Conservation (phyloP, 2,888 invertebrate species). For the Leptinotarsa rubiginosa region DNA sequence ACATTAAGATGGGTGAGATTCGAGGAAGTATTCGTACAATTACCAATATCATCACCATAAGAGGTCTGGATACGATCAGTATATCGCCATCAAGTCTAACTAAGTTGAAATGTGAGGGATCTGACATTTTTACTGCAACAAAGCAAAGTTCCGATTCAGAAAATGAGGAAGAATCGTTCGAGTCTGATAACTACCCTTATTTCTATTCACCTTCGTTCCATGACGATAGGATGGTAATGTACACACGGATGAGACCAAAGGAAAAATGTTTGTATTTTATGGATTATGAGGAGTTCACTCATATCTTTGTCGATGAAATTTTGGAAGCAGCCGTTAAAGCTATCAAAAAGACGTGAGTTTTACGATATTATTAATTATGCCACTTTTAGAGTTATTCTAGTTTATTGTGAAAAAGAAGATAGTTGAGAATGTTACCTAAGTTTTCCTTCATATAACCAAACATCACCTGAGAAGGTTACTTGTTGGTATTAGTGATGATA, state of each 20-base stretch:
- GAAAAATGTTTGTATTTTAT: constrained; percentile 5
- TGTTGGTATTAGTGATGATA: neutral
- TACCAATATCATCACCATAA: constrained; percentile 16
- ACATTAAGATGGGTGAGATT: neutral
- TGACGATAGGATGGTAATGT: neutral
- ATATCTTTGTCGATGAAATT: constrained; percentile 33
- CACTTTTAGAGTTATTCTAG: neutral
- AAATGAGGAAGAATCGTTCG: neutral
- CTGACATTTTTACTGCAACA: neutral
- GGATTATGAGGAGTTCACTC: constrained; percentile 27
- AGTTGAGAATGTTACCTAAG: too few relatives aligned
- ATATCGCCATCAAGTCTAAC: neutral
- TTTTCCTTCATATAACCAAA: too few relatives aligned
- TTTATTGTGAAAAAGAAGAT: neutral
- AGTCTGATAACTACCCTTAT: neutral
- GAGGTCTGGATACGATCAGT: constrained; percentile 18
- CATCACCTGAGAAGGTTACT: neutral
- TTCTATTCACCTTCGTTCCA: neutral
- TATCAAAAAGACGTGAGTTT: constrained; percentile 11
- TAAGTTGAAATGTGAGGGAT: neutral
- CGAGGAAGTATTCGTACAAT: neutral
- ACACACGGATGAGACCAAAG: neutral
- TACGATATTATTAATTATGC: neutral
- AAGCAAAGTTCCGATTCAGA: neutral
- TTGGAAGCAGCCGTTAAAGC: constrained; percentile 29